Percentiles rank a stretch among this genome's conserved stretches.
These are phyloP conservation scores for Phalera bucephala DNA, from an alignment of 2,888 invertebrate species.

Conservation along the genomic window DNA sequence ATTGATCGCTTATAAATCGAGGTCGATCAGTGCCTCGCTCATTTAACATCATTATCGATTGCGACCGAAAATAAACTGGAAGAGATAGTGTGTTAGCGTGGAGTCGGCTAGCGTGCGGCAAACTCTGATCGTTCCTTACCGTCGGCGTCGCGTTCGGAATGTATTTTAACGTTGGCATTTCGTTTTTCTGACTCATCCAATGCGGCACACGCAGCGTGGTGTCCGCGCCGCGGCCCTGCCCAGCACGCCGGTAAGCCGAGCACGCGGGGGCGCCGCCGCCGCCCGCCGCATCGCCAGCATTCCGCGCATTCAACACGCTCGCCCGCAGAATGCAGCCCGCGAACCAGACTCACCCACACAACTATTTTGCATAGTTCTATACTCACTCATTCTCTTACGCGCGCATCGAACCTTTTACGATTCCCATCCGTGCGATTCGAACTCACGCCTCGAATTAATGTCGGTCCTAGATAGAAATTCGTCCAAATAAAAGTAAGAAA, in stretches of 20 bases:
- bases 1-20: constrained; percentile 65
- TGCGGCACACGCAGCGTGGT: constrained; percentile 69
- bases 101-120: constrained; percentile 72
- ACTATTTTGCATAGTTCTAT: constrained; percentile 68
- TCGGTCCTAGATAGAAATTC: constrained; percentile 26
- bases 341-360: constrained; percentile 61
- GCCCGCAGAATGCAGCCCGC: constrained; percentile 73
- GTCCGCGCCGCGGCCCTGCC: constrained; percentile 55
- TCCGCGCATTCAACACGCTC: constrained; percentile 70
- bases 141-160: constrained; percentile 34
- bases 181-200: constrained; percentile 80
- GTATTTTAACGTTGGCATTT: constrained; percentile 59
- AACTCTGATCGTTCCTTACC: constrained; percentile 43
- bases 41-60: constrained; percentile 71
- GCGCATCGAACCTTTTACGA: constrained; percentile 8
- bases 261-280: constrained; percentile 29
- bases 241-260: constrained; percentile 61
- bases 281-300: constrained; percentile 60
- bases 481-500: constrained; percentile 42
- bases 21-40: constrained; percentile 66
- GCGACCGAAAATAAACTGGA: constrained; percentile 75
- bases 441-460: constrained; percentile 20
- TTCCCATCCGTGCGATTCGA: constrained; percentile 15
- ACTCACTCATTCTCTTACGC: constrained; percentile 42
- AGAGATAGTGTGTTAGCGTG: constrained; percentile 76